Evolutionary conservation across 2,888 invertebrate species (phyloP), one percentile per base, ranked within the genome.

Genomic region (Bursaphelenchus okinawaensis): DNA sequence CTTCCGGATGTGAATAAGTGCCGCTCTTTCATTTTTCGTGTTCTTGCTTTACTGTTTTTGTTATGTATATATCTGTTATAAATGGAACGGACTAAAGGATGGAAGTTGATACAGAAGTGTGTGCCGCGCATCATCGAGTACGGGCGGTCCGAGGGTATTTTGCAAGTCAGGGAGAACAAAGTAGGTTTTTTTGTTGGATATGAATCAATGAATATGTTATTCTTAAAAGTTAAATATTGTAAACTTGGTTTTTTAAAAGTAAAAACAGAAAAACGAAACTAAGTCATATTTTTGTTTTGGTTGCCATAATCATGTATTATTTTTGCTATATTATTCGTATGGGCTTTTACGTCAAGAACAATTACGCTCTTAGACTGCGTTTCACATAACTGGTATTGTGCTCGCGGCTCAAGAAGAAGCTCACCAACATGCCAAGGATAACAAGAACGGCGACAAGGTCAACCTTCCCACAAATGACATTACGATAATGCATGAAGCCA

Each of bases 401-500:
- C 55, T 73, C 27, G 77, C 77, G 4, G 81, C 78, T 16, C 78
- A 80, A 54, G 81, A 81, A 64, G 80, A 81, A 57, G 77, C 40
- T n/a, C 54, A 73, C 71, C 9, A 22, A 54, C 28, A 61, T 19
- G 70, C 74, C 40, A 79, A 80, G 50, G 78, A 81, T 61, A 69
- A 75, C 9, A 73, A 70, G 54, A 75, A 68, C 55, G 78, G 77
- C 7, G 81, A 81, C 62, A 81, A 81, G 59, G 80, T 82, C 19
- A 57, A 57, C 19, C 27, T 57, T 1, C 57, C 57, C 1, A 57
- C 68, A 24, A 83, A 79, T 65, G 82, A 82, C 60, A 75, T 85
- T 31, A 92, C 92, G 1, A 87, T 90, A 81, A 93, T 94, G 88
- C 89, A 90, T 74, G 91, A 90, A 24, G 93, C 93, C 28, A 91